Conservation (phyloP, 2,113 vertebrate species). For the Mobula hypostoma region DNA sequence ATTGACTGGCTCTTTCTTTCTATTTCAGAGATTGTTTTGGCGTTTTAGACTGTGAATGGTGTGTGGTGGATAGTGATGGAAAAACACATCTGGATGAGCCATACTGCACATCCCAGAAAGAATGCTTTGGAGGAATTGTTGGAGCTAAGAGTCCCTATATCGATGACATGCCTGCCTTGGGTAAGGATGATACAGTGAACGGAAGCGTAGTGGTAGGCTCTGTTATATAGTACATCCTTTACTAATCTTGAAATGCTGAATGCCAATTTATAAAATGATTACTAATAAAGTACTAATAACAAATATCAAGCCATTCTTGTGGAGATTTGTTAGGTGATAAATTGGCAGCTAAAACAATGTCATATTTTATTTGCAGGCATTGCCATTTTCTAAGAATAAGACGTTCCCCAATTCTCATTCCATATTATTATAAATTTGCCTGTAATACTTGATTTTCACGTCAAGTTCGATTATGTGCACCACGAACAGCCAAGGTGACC, state of each 20-base stretch:
- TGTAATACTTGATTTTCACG: neutral
- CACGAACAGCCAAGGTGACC: neutral
- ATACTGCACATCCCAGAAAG: slow-evolving; percentile 93
- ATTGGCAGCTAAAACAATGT: neutral
- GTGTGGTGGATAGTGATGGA: slow-evolving; percentile 92
- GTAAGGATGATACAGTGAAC: slow-evolving; percentile 53
- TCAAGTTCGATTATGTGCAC: neutral
- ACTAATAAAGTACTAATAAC: neutral
- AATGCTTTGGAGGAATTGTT: slow-evolving; percentile 94
- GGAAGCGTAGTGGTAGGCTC: neutral
- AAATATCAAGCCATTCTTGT: too few relatives aligned
- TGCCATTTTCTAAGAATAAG: neutral
- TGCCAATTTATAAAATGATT: neutral
- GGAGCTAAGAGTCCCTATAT: slow-evolving; percentile 92
- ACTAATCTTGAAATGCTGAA: neutral
- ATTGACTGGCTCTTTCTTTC: neutral
- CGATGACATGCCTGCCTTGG: slow-evolving; percentile 77
- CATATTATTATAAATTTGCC: neutral
- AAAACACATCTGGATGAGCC: slow-evolving; percentile 90
- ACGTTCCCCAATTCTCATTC: neutral
- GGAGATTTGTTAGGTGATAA: neutral
- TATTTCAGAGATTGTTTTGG: slow-evolving; percentile 84
- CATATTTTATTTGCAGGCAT: neutral
- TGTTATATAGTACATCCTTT: neutral
- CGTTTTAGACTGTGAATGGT: slow-evolving; percentile 96